Evolutionary conservation across 30 jellyfish, hydroid and myxozoan genomes (phyloP), one percentile per base, ranked within the genome.

Genomic region (Aurelia sp.): DNA sequence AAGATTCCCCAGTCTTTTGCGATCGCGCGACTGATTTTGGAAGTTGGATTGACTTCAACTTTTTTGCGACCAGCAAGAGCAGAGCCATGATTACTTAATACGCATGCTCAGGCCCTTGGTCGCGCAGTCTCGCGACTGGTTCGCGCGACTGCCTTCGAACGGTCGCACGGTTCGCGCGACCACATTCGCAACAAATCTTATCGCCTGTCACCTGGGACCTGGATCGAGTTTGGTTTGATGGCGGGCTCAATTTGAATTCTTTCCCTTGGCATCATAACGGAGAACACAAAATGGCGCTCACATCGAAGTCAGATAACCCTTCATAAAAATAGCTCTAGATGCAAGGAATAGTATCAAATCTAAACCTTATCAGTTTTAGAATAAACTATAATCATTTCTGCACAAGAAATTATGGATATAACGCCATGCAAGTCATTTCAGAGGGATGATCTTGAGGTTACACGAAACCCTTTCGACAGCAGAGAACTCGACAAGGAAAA

Each of bases 391-490:
- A 18, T 59, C 69, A 59, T 59, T 12, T 6, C 69, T 59, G 35
- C 23, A n/a, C 41, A 19, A 17, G 37, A 15, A 62, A 52, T 15
- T 18, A 84, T 84, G 93, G 93, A 72, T 72, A 23, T 73, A 23
- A 84, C 93, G 19, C 93, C 93, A 19, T 84, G 93, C 73, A 84
- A 73, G 66, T 84, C 93, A 19, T 60, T 84, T 69, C 93, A 84
- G 12, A 64, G 71, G 13, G 93, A 84, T n/a, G 93, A 84, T 31
- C 74, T 88, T n/a, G 92, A 88, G 33, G 55, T 88, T 53, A 88
- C 96, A 27, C 47, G 92, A 74, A 88, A 88, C 69, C 96, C 96
- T 12, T 88, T 88, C 73, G 96, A 88, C 79, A 88, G 96, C 89
- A 55, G 86, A 17, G 92, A 80, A 33, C 57, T 88, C 48, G 96